Evolutionary conservation across 2,888 invertebrate genomes (phyloP), one percentile per base, ranked within the genome.

Genomic region (Alcis repandata): DNA sequence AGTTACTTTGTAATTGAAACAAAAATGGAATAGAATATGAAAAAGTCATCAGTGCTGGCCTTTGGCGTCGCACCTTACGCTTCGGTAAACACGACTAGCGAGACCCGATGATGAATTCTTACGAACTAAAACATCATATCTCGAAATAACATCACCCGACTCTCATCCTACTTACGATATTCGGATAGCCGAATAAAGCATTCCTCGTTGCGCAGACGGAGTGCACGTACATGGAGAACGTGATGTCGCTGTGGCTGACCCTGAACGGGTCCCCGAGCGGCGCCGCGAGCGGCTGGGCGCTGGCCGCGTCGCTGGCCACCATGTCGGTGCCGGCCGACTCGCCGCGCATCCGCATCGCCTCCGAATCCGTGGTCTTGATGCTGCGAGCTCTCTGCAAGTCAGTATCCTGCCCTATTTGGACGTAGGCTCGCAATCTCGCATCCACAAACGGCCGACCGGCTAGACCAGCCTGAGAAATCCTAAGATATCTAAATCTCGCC

Each of bases 231-330:
- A 94, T 98, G 83, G 98, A 98, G 88, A 95, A 97, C 81, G 96
- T 97, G 53, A 92, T 98, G 40, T 97, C 97, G 72, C 92, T 98
- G 73, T 98, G 98, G 97, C 92, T 98, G 69, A 98, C 97, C 2
- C 91, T 98, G 68, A 98, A 97, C 95, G 94, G 96, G 87, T 86
- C 93, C 63, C 77, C 88, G 84, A 86, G 92, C 93, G 81, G 94
- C 76, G 78, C 80, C 59, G 79, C 84, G 72, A 84, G 86, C 74
- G 81, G 87, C 52, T 91, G 89, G 90, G 80, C 89, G 68, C 80
- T 86, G 71, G 84, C 85, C 60, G 77, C 88, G n/a, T 66, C 65
- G 71, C 81, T 86, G 73, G 83, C 87, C 43, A 78, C 87, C 70
- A 84, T 89, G 40, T 82, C 86, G 65, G 84, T 90, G 79, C 92